A percentile compares a stretch with the other conserved stretches of the same genome.
phyloP scores from a whole-genome alignment of 1,140 invertebrate species.

The Drosophila ananassae region DNA sequence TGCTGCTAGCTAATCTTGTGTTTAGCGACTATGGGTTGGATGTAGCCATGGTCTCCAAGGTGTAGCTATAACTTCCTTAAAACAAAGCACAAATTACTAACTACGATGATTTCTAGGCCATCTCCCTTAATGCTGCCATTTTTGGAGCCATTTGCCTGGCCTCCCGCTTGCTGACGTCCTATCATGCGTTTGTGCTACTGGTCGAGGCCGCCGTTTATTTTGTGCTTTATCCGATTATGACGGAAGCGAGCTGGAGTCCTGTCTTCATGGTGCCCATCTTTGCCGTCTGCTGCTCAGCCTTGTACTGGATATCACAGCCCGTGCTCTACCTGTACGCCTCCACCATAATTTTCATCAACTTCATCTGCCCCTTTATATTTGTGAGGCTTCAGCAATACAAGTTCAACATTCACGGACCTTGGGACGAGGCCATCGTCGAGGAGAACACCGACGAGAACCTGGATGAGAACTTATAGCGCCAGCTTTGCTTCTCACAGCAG shows the following conservation, averaged over 20 bases:
- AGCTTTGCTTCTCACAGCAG: constrained; percentile 72
- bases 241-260: constrained; percentile 86
- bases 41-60: constrained; percentile 91
- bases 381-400: constrained; percentile 93
- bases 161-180: constrained; percentile 92
- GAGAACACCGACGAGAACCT: constrained; percentile 84
- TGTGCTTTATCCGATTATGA: constrained; percentile 93
- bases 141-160: constrained; percentile 97
- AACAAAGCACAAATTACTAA: no score
- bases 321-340: constrained; percentile 87
- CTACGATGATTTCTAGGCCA: constrained; percentile 82
- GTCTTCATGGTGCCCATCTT: constrained; percentile 72
- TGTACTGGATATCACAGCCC: constrained; percentile 86
- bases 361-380: constrained; percentile 92
- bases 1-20: constrained; percentile 94
- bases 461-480: constrained; percentile 76
- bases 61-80: neutral
- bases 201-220: constrained; percentile 94
- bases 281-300: constrained; percentile 65
- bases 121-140: constrained; percentile 95
- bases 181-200: constrained; percentile 94
- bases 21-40: constrained; percentile 96
- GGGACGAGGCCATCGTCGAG: constrained; percentile 94
- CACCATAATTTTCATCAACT: constrained; percentile 87
- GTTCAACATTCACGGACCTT: constrained; percentile 97